Conservation (phyloP, 37 sponge, comb jelly and placozoan species). For the Chondrosia reniformis region DNA sequence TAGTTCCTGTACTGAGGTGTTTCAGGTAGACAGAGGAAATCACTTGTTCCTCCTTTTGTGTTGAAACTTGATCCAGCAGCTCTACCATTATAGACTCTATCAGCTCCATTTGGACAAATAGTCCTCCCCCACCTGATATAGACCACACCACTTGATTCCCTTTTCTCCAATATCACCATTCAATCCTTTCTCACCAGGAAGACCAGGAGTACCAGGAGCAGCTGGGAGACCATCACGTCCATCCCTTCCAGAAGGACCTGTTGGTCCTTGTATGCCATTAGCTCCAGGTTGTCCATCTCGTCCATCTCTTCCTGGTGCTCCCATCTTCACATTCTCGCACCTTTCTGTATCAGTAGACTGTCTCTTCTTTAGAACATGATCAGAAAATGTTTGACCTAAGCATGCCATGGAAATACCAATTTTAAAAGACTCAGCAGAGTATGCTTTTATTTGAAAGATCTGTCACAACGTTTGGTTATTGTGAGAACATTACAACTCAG, state of each 20-base stretch:
- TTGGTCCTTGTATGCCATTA: background rate
- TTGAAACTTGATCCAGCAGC: slow-evolving; percentile 5
- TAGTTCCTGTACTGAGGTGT: slow-evolving; percentile 13
- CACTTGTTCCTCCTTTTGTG: slow-evolving; percentile 15
- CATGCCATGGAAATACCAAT: no score
- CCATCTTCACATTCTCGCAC: no score
- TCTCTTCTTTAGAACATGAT: no score
- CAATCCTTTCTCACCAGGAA: background rate
- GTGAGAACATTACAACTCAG: no score
- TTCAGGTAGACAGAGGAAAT: slow-evolving; percentile 18
- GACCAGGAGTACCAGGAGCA: background rate
- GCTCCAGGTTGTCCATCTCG: background rate
- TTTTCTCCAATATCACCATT: background rate
- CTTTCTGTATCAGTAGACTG: no score
- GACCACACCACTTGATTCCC: background rate
- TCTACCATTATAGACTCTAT: background rate
- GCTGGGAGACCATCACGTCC: background rate
- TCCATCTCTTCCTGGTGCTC: background rate
- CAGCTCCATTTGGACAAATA: slow-evolving; percentile 1
- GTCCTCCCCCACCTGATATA: slow-evolving; percentile 26
- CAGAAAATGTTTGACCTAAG: no score
- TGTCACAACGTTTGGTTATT: no score
- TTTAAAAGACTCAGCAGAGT: no score
- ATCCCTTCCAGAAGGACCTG: background rate
- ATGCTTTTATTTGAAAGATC: no score